These are phyloP conservation scores for Picus viridis DNA, from an alignment of 2,797 vertebrate genomes.

Conservation along the genomic window DNA sequence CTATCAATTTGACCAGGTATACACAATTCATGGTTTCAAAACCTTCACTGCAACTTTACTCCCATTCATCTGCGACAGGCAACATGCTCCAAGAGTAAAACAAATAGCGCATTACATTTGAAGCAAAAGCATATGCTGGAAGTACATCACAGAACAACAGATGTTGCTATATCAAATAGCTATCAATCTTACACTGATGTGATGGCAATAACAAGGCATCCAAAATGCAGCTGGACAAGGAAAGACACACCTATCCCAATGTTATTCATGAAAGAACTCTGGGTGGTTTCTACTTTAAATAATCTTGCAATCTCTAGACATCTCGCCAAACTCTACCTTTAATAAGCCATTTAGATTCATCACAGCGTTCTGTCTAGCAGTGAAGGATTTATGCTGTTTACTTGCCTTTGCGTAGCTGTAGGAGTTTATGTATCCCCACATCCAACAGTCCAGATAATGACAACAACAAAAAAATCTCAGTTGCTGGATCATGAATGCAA, in stretches of 20 bases:
- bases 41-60: slow-evolving; percentile 44
- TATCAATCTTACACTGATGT: slow-evolving; percentile 67
- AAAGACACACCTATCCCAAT: neutral
- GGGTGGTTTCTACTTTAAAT: neutral
- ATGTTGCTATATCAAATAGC: slow-evolving; percentile 71
- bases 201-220: slow-evolving; percentile 37
- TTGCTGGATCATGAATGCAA: neutral
- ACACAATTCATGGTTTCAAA: slow-evolving; percentile 32
- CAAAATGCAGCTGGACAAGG: slow-evolving; percentile 35
- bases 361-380: neutral
- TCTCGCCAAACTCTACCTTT: neutral
- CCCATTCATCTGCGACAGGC: slow-evolving; percentile 50
- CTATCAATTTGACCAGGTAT: slow-evolving; percentile 30
- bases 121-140: slow-evolving; percentile 74
- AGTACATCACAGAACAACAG: slow-evolving; percentile 63
- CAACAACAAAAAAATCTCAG: neutral
- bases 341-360: slow-evolving; percentile 30
- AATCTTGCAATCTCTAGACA: neutral
- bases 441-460: neutral
- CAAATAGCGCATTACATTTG: slow-evolving; percentile 54
- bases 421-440: slow-evolving; percentile 27
- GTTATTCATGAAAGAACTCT: neutral
- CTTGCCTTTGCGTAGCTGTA: neutral
- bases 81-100: slow-evolving; percentile 54
- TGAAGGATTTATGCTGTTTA: slow-evolving; percentile 27